Conservation (phyloP, 2,888 invertebrate species). For the Pseudanteris insignis region DNA sequence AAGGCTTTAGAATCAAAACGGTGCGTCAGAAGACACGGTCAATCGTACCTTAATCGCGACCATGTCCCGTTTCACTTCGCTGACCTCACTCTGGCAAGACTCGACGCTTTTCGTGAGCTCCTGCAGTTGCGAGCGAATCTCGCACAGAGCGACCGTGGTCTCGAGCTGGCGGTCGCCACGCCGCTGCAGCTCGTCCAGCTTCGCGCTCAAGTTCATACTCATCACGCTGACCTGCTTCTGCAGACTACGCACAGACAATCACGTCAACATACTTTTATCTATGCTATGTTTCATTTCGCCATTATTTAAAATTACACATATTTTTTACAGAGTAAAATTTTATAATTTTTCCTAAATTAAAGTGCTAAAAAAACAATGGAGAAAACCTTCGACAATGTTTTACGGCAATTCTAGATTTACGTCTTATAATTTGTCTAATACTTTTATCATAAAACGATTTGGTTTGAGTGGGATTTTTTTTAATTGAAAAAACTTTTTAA, state of each 20-base stretch:
- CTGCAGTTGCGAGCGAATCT: slow-evolving; percentile 91
- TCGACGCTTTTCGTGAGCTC: slow-evolving; percentile 94
- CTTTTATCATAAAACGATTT: no score
- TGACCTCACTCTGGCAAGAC: slow-evolving; percentile 93
- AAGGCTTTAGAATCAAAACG: no score
- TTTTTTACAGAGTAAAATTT: slow-evolving; percentile 15
- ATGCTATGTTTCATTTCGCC: no score
- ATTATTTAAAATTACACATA: slow-evolving; percentile 24
- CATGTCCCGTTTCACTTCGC: slow-evolving; percentile 94
- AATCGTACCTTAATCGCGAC: slow-evolving; percentile 80
- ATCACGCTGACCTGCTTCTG: slow-evolving; percentile 98
- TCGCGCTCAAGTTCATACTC: slow-evolving; percentile 95
- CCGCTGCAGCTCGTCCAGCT: slow-evolving; percentile 92
- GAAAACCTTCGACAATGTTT: no score
- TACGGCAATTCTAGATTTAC: no score
- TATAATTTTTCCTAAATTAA: neutral
- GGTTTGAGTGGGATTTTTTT: no score
- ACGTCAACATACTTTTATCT: slow-evolving; percentile 19
- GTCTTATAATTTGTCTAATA: no score
- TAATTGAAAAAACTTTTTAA: no score
- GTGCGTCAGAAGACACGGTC: slow-evolving; percentile 8
- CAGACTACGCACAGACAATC: slow-evolving; percentile 74
- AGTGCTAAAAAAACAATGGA: no score
- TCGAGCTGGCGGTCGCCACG: slow-evolving; percentile 87
- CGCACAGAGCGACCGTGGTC: slow-evolving; percentile 92